Base-by-base conservation (phyloP, 1,140 invertebrate species). In the Tetramorium parvispinum region DNA sequence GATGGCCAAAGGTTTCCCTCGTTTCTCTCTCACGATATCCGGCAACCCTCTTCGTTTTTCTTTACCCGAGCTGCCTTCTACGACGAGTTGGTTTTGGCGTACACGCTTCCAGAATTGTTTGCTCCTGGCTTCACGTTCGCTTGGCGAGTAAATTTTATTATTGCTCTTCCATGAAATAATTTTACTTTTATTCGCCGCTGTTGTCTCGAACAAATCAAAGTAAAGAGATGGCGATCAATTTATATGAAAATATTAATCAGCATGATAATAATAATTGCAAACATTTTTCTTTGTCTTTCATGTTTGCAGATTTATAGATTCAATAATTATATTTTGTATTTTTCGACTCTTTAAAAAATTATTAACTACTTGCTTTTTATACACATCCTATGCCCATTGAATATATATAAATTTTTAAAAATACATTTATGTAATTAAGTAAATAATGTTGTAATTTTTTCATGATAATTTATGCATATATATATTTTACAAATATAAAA, bases 1-100 rank as follows among this genome's bases (percentile, higher is more conserved):
- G 89, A 86, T 86, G 89, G 77, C 87, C 89, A 82, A 57, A 73
- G 76, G 49, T 71, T 85, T 82, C 83, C 57, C 65, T 24, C 27
- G 83, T 88, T 73, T 68, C 65, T 86, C 59, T 59, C 68, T n/a
- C 46, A 49, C 76, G 0, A 57, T 61, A 40, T 76, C 57, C 71
- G 18, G 10, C 61, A 32, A 55, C 51, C 37, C 32, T 51, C 49
- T 21, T 40, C 61, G 37, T 65, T 65, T 75, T 78, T 78, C 82
- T 85, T 76, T 51, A 63, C 16, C 13, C 16, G 13, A 27, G 13
- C 57, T 61, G 49, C 7, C 82, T 27, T 43, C 37, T 27, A 68
- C n/a, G 21, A 49, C 61, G 46, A 37, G 51, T 73, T 2, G 11
- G 16, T 73, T 83, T 83, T 49, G 40, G 53, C 53, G 40, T 82